phyloP scores from a whole-genome alignment of 2,888 invertebrate species.

The Apeira syringaria region DNA sequence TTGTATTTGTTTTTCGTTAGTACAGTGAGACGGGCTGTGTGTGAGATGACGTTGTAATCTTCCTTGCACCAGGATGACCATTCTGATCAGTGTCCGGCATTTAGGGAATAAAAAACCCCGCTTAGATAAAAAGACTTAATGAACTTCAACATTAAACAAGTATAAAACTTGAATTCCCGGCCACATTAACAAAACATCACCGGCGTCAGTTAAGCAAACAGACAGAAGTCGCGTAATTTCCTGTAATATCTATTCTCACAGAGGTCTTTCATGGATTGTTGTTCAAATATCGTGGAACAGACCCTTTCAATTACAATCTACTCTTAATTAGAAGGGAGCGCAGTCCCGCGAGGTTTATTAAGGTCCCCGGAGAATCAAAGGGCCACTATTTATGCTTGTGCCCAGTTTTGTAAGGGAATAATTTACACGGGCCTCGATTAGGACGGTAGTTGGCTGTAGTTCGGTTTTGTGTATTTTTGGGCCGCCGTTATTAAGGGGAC shows the following conservation, averaged over 20 bases:
- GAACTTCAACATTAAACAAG: too few relatives aligned
- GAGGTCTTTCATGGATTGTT: conserved; percentile 48
- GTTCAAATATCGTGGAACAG: conserved; percentile 56
- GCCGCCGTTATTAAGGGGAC: neutral
- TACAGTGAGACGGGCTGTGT: too few relatives aligned
- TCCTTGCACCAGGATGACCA: too few relatives aligned
- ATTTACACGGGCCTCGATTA: conserved; percentile 34
- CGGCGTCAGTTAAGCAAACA: conserved; percentile 11
- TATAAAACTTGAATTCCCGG: too few relatives aligned
- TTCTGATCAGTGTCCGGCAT: too few relatives aligned
- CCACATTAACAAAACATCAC: conserved; percentile 12
- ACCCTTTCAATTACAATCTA: conserved; percentile 61
- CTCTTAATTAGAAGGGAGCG: conserved; percentile 58
- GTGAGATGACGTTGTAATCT: too few relatives aligned
- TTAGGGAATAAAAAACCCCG: too few relatives aligned
- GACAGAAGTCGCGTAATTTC: conserved; percentile 22
- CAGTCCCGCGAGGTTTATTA: conserved; percentile 44
- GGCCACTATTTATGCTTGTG: conserved; percentile 44
- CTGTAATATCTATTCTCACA: conserved; percentile 26
- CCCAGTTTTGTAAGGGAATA: conserved; percentile 39
- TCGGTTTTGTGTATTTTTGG: conserved; percentile 14
- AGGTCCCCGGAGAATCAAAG: conserved; percentile 46
- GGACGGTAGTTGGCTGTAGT: conserved; percentile 15
- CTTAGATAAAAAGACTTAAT: too few relatives aligned
- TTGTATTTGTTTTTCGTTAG: too few relatives aligned